Base-by-base conservation (phyloP, 2,888 invertebrate genomes). In the Dicycla oo region DNA sequence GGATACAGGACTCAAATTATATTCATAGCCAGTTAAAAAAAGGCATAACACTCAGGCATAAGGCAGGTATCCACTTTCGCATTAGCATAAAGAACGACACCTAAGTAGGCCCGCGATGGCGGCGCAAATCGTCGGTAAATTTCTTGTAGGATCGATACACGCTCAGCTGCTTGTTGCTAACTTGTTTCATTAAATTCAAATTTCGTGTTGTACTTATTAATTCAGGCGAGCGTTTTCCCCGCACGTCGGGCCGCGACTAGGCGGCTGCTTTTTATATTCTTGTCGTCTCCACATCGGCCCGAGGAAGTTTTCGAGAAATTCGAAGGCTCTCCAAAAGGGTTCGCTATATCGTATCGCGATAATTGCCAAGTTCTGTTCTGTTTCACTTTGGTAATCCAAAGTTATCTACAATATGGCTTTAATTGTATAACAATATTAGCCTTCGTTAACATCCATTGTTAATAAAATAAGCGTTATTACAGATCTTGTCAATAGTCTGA, bases 181-280 rank as follows among this genome's bases (percentile, higher is more conserved):
- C 94, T 96, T 96, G 96, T 96, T 96, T 96, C 96, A 96, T 96
- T 96, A 96, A 96, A 96, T 96, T 96, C 95, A 96, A 96, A 96
- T 96, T 96, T 95, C 94, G 94, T 95, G 96, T 95, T 96, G 93
- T 94, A 95, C 94, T 96, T 96, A 96, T 96, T 96, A 96, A 96
- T 96, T 96, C 95, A 95, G 91, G 90, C 88, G 89, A 89, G 88
- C 92, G 92, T 92, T 93, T 92, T 88, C 89, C 85, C 90, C 90
- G 91, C 91, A 93, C 94, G 92, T 90, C 87, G 87, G 45, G 77
- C 78, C 74, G 88, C 87, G 86, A 86, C 88, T 90, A 87, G 86
- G 84, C 86, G 84, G 87, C 85, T 89, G 91, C 88, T 94, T 94
- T 95, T 94, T 94, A 94, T 93, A 94, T 93, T 92, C 91, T 82